phyloP scores from a whole-genome alignment of 2,797 vertebrate genomes.

The Pantherophis vulpinus region DNA sequence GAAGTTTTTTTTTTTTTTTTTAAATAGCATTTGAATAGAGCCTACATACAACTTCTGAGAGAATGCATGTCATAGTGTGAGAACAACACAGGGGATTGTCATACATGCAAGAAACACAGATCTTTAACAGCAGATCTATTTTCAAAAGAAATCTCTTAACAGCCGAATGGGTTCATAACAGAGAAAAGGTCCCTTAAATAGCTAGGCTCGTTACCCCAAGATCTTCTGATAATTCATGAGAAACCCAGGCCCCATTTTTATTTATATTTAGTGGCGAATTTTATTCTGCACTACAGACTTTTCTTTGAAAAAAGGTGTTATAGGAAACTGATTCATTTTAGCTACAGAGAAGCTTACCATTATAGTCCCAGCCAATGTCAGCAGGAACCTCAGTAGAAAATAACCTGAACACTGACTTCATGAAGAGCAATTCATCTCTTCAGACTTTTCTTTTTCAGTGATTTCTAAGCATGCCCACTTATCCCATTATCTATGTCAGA shows the following conservation, averaged over 20 bases:
- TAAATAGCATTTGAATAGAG: not conserved
- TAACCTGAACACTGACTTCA: conserved; percentile 34
- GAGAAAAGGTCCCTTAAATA: not conserved
- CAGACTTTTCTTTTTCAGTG: conserved; percentile 61
- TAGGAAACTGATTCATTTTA: conserved; percentile 5
- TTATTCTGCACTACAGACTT: not conserved
- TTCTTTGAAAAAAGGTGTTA: not conserved
- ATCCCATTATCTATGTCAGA: conserved; percentile 72
- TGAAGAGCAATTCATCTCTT: conserved; percentile 63
- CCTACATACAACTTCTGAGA: not conserved
- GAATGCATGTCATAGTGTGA: not conserved
- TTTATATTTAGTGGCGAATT: not conserved
- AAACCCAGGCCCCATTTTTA: not conserved
- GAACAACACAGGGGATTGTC: not conserved
- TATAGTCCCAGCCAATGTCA: conserved; percentile 56
- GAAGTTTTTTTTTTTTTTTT: not conserved
- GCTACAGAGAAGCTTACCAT: not conserved
- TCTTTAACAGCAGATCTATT: not conserved
- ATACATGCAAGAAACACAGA: not conserved
- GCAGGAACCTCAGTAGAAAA: conserved; percentile 58
- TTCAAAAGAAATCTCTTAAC: not conserved
- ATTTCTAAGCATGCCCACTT: conserved; percentile 70
- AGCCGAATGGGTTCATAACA: not conserved
- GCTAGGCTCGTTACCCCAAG: not conserved
- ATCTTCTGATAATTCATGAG: not conserved